Evolutionary conservation across 2,888 invertebrate genomes (phyloP).

Genomic region (Melanargia galathea): DNA sequence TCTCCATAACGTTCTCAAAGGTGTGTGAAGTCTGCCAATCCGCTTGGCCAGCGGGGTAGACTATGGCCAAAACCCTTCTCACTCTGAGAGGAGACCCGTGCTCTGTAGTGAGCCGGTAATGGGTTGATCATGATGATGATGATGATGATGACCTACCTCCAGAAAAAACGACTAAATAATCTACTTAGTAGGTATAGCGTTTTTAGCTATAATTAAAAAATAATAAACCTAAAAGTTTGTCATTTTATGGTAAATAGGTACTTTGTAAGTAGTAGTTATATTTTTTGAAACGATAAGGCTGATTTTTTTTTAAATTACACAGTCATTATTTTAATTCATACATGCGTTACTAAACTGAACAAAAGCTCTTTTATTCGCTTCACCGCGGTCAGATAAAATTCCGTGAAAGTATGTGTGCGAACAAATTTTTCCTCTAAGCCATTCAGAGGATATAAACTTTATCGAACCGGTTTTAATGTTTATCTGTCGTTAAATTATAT

Average conservation of each 20-base stretch:
- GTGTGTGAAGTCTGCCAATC: too few relatives aligned
- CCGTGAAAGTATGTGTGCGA: background rate
- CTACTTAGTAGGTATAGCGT: too few relatives aligned
- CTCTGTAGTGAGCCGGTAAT: too few relatives aligned
- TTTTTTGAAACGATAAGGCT: background rate
- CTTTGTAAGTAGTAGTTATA: too few relatives aligned
- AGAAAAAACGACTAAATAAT: too few relatives aligned
- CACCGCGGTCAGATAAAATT: background rate
- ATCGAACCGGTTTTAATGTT: constrained; percentile 43
- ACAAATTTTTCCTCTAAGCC: background rate
- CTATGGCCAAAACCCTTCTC: too few relatives aligned
- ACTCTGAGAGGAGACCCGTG: too few relatives aligned
- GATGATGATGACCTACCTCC: too few relatives aligned
- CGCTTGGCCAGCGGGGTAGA: too few relatives aligned
- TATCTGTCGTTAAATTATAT: constrained; percentile 48
- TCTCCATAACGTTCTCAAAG: too few relatives aligned
- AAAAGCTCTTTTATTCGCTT: background rate
- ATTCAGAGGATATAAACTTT: constrained; percentile 6
- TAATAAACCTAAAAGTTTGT: background rate
- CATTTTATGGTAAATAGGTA: background rate
- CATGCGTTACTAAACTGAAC: background rate
- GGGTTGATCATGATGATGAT: too few relatives aligned
- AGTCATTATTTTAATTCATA: background rate
- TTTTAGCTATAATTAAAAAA: background rate
- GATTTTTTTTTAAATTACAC: background rate